These are phyloP conservation scores for Whitmania pigra DNA, from an alignment of 1,140 invertebrate species.

Conservation along the genomic window DNA sequence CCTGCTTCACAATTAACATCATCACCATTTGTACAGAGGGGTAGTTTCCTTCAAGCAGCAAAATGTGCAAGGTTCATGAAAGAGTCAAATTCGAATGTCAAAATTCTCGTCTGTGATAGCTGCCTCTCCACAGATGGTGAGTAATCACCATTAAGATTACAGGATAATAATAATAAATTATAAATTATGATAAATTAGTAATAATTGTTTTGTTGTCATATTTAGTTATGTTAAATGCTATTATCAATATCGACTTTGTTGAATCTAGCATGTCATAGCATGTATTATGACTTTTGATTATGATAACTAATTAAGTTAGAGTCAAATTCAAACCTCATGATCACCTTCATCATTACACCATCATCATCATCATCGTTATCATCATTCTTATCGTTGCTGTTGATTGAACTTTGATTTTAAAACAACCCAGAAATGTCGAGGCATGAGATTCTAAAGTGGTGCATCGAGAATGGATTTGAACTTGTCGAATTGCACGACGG, in stretches of 20 bases:
- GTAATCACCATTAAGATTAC: neutral
- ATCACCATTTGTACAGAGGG: too few species aligned
- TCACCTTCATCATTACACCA: neutral
- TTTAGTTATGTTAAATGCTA: neutral
- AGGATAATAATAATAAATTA: neutral
- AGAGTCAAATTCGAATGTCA: too few species aligned
- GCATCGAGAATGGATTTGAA: conserved; percentile 10
- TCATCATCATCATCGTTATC: too few species aligned
- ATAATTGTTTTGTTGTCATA: neutral
- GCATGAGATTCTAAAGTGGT: neutral
- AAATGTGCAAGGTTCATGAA: too few species aligned
- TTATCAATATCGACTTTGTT: neutral
- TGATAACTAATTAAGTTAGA: neutral
- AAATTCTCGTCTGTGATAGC: too few species aligned
- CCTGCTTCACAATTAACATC: too few species aligned
- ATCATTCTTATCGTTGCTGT: too few species aligned
- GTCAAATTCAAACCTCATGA: neutral
- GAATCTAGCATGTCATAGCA: neutral
- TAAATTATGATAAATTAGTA: neutral
- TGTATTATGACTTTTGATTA: neutral
- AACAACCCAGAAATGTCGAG: neutral
- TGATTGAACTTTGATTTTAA: too few species aligned
- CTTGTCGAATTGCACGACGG: neutral
- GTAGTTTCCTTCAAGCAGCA: too few species aligned
- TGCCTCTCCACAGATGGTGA: too few species aligned